Conservation (phyloP, 2,888 invertebrate genomes). For the Entomobrya multifasciata region DNA sequence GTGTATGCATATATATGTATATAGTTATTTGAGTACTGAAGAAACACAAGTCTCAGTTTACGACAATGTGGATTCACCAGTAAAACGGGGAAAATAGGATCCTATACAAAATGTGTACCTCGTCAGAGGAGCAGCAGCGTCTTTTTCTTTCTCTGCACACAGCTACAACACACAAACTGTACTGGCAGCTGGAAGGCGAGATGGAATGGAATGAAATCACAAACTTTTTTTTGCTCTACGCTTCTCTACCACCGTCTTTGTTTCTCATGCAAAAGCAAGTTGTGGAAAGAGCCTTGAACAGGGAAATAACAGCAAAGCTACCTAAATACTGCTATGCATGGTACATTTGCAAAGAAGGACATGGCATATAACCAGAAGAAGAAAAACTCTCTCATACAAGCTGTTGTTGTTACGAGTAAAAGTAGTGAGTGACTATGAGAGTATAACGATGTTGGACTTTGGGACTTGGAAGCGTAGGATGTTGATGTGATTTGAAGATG, state of each 20-base stretch:
- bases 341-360: too few relatives aligned
- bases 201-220: conserved; percentile 64
- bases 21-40: neutral
- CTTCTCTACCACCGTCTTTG: conserved; percentile 19
- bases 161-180: conserved; percentile 58
- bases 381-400: too few relatives aligned
- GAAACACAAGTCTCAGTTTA: neutral
- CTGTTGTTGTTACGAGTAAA: neutral
- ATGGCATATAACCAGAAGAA: too few relatives aligned
- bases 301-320: neutral
- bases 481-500: conserved; percentile 3
- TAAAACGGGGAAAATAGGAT: neutral
- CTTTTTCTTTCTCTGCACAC: conserved; percentile 42
- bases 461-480: too few relatives aligned
- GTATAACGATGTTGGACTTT: conserved; percentile 12
- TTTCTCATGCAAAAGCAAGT: neutral
- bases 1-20: neutral
- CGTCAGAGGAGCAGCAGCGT: conserved; percentile 40
- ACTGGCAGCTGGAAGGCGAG: conserved; percentile 60
- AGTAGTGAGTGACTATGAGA: too few relatives aligned
- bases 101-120: conserved; percentile 6
- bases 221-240: too few relatives aligned
- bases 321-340: neutral
- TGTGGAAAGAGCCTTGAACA: neutral
- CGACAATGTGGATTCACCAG: conserved; percentile 12